Percentiles rank a stretch among this genome's conserved stretches.
phyloP scores from a whole-genome alignment of 2,113 vertebrate genomes.

The Oophaga pumilio region DNA sequence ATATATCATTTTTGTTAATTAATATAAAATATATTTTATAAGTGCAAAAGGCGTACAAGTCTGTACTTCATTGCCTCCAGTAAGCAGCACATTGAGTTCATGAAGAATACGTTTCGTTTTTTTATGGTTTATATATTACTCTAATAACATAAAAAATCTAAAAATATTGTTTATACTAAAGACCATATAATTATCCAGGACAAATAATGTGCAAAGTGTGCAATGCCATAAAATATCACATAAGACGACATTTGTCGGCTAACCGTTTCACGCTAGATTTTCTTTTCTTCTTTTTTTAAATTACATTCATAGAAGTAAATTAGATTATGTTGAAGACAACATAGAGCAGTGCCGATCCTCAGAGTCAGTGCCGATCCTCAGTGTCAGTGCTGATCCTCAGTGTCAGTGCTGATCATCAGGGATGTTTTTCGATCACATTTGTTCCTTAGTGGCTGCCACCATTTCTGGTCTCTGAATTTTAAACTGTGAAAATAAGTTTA shows the following conservation, averaged over 20 bases:
- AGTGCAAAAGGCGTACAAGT: neutral
- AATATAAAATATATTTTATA: neutral
- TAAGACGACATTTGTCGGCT: neutral
- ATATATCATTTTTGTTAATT: neutral
- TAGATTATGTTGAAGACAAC: constrained; percentile 29
- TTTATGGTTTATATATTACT: neutral
- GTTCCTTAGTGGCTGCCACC: neutral
- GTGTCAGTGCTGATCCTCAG: too few species aligned
- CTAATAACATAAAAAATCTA: constrained; percentile 7
- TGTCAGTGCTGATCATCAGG: too few species aligned
- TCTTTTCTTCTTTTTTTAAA: neutral
- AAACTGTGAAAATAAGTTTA: neutral
- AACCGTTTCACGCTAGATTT: neutral
- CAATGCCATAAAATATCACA: neutral
- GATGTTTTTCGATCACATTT: neutral
- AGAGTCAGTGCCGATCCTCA: too few species aligned
- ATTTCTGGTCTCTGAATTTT: constrained; percentile 46
- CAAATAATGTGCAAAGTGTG: constrained; percentile 30
- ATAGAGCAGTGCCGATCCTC: neutral
- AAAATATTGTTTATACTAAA: neutral
- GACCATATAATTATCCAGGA: neutral
- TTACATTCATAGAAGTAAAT: constrained; percentile 33
- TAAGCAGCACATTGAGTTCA: neutral
- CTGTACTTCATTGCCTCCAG: neutral
- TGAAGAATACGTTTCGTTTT: neutral